Percentiles rank a stretch among this genome's conserved stretches.
These are phyloP conservation scores for Piaya cayana DNA, from an alignment of 2,113 vertebrate genomes.

Conservation along the genomic window DNA sequence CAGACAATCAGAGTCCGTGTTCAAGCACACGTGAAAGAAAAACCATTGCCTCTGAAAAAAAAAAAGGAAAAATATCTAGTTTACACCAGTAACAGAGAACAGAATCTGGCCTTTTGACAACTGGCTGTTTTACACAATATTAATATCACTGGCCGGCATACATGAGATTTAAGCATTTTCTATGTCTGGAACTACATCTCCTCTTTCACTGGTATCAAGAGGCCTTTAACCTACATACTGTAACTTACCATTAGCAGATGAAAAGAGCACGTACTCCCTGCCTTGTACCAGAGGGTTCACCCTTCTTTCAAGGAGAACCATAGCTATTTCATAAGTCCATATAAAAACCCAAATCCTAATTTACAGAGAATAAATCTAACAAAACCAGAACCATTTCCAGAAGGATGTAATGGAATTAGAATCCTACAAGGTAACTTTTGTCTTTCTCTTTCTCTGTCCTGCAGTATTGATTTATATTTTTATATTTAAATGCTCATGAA, in stretches of 20 bases:
- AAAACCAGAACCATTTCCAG: conserved; percentile 59
- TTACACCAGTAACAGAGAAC: conserved; percentile 43
- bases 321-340: conserved; percentile 61
- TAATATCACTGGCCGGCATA: conserved; percentile 53
- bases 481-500: background rate
- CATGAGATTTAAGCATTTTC: conserved; percentile 42
- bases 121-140: conserved; percentile 27
- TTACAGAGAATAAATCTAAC: conserved; percentile 59
- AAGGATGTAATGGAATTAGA: conserved; percentile 39
- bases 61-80: background rate
- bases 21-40: background rate
- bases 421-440: conserved; percentile 47
- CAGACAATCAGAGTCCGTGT: background rate
- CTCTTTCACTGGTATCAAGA: conserved; percentile 17
- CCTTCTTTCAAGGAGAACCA: conserved; percentile 44
- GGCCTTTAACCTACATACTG: conserved; percentile 44
- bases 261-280: conserved; percentile 19
- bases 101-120: conserved; percentile 51
- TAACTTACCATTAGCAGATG: conserved; percentile 45
- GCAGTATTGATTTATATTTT: conserved; percentile 46
- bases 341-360: conserved; percentile 67
- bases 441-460: background rate
- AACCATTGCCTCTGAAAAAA: background rate
- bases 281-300: background rate
- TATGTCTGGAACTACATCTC: conserved; percentile 28